Conservation (phyloP, 2,888 invertebrate species). For the Leistus spinibarbis region DNA sequence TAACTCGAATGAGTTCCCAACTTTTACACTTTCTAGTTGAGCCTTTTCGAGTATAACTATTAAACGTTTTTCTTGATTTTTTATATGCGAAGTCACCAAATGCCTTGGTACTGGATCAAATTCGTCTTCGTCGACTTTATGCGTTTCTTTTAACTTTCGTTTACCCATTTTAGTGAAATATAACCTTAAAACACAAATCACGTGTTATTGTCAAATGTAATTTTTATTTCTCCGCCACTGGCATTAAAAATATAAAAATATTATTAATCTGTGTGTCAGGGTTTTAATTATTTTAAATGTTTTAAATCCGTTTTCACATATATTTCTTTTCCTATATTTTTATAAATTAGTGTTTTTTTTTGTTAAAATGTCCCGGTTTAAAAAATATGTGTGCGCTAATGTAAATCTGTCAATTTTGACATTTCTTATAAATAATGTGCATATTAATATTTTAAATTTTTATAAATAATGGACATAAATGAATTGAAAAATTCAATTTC, state of each 20-base stretch:
- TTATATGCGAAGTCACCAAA: constrained; percentile 76
- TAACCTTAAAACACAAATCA: constrained; percentile 28
- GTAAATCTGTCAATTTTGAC: neutral
- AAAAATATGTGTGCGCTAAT: neutral
- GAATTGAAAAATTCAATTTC: constrained; percentile 24
- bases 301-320: neutral
- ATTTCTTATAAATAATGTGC: neutral
- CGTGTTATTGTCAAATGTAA: constrained; percentile 5
- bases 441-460: constrained; percentile 4
- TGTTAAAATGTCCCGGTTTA: neutral
- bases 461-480: constrained; percentile 25
- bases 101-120: constrained; percentile 80
- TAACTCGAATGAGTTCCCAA: constrained; percentile 85
- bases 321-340: neutral
- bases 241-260: neutral
- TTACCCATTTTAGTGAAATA: constrained; percentile 58
- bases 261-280: neutral
- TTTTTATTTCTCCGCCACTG: neutral
- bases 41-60: constrained; percentile 93
- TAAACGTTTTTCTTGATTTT: constrained; percentile 86
- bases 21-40: constrained; percentile 94
- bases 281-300: neutral
- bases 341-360: neutral
- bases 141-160: constrained; percentile 57
- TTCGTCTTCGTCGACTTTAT: constrained; percentile 71